phyloP scores from a whole-genome alignment of 2,888 invertebrate species.

The Drosophila falleni region DNA sequence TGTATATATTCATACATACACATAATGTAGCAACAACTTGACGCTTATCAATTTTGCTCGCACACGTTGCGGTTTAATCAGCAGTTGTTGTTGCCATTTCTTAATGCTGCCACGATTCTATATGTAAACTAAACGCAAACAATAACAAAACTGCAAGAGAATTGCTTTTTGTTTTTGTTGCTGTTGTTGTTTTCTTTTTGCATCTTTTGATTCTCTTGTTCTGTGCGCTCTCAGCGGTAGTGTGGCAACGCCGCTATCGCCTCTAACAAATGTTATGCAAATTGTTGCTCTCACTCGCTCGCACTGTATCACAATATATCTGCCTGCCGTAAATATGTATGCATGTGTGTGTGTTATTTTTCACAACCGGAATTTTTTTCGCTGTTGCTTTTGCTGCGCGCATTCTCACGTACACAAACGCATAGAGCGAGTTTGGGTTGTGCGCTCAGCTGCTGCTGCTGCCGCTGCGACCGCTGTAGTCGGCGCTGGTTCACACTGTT shows the following conservation, averaged over 20 bases:
- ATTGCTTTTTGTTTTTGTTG: slow-evolving; percentile 5
- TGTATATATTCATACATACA: background rate
- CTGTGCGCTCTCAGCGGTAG: background rate
- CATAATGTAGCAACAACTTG: slow-evolving; percentile 15
- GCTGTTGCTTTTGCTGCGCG: slow-evolving; percentile 69
- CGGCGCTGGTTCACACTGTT: slow-evolving; percentile 20
- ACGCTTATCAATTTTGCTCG: slow-evolving; percentile 42
- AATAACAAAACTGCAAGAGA: slow-evolving; percentile 44
- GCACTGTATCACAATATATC: slow-evolving; percentile 23
- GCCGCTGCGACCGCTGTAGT: background rate
- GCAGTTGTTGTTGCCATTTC: slow-evolving; percentile 8
- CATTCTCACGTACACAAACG: slow-evolving; percentile 73
- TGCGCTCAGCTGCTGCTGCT: slow-evolving; percentile 69
- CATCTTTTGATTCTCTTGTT: slow-evolving; percentile 21
- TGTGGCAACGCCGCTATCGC: slow-evolving; percentile 49
- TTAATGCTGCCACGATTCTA: slow-evolving; percentile 29
- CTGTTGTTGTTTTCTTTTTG: slow-evolving; percentile 1
- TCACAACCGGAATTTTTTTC: slow-evolving; percentile 78
- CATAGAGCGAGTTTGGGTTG: slow-evolving; percentile 40
- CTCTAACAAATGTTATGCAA: slow-evolving; percentile 52
- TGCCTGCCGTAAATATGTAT: background rate
- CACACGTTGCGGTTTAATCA: slow-evolving; percentile 52
- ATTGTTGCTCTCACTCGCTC: slow-evolving; percentile 49
- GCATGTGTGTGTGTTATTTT: slow-evolving; percentile 45
- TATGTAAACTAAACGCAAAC: slow-evolving; percentile 25